Evolutionary conservation across 2,888 invertebrate species (phyloP), one percentile per base, ranked within the genome.

Genomic region (Epinotia bilunana): DNA sequence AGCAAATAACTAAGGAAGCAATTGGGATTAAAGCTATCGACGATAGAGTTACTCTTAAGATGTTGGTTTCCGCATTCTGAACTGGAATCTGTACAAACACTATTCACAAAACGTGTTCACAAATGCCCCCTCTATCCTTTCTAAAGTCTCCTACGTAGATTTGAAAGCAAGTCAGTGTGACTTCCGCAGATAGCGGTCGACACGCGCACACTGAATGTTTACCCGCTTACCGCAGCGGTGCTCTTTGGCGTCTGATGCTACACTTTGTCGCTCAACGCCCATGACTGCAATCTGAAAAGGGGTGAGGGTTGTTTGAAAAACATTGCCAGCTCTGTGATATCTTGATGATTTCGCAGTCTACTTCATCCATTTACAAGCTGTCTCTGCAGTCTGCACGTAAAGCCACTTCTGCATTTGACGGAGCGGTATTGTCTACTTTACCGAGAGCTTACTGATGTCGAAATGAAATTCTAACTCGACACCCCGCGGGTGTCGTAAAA

Each of bases 171-270:
- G 69, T 60, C 77, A 77, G 81, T 79, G 82, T 76, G 81, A 82
- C 82, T 82, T 83, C 82, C 83, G 82, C 72, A 78, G 80, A 77
- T 78, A 68, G 53, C 79, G 77, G 80, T 78, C 83, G 82, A 82
- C 79, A 76, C 73, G 78, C 76, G 33, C 61, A n/a, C 79, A 78
- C 80, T 80, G 82, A 82, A 82, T 80, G 83, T 79, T 79, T 76
- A 67, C 60, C 18, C 65, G 62, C 43, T 62, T 49, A 64, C 64
- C 49, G 49, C 28, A 16, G 46, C n/a, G 49, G 49, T 49, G 49
- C 49, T 49, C 23, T 49, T 68, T 57, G 57, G 57, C 43, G 43
- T 16, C 13, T 68, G 57, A 68, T 20, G 68, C 57, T 43, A 20
- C 43, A 63, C 63, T 67, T 67, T 67, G 57, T 57, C 65, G n/a